Base-by-base conservation (phyloP, 2,113 vertebrate genomes). In the Reinhardtius hippoglossoides region DNA sequence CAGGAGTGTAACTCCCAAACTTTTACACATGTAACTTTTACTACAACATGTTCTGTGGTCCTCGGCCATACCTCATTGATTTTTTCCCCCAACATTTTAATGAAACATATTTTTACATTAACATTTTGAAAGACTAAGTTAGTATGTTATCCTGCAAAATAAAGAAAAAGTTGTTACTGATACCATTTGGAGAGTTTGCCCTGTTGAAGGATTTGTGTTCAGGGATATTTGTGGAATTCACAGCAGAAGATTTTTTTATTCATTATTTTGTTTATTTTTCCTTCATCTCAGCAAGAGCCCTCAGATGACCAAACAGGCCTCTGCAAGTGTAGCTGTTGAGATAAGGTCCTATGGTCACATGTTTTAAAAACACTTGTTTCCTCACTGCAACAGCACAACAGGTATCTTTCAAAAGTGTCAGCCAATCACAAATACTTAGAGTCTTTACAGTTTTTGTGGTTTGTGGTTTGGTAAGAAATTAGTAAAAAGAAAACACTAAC, bases 281-380 rank as follows among this genome's bases (percentile, higher is more conserved):
- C 50, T 18, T 48, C 13, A 13, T 9, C 16, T 27, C 37, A 14
- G 21, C 4, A 14, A 20, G 24, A 14, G 18, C 50, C 24, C 64
- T 27, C 37, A 21, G 26, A 42, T 40, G 35, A 61, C 24, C 35
- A 46, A 24, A 37, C 58, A 74, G 40, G 21, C 27, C 58, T 50
- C 50, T 50, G 58, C 35, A 57, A 5, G 71, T 58, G 16, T 3
- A 61, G 9, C 46, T 63, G 35, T 14, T n/a, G 48, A 70, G 44
- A 67, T 66, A 55, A 72, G 56, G 55, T 23, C 55, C 24, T 9
- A 56, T 56, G 27, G 44, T 66, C 12, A n/a, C 40, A 50, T 58
- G 52, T 31, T 65, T 58, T 3, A 42, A 37, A 24, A 40, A 27
- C n/a, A 52, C 44, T 46, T 50, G 16, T 20, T 3, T 50, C 18